These are phyloP conservation scores for Hippoglossus hippoglossus DNA, from an alignment of 2,797 vertebrate genomes.

Conservation along the genomic window DNA sequence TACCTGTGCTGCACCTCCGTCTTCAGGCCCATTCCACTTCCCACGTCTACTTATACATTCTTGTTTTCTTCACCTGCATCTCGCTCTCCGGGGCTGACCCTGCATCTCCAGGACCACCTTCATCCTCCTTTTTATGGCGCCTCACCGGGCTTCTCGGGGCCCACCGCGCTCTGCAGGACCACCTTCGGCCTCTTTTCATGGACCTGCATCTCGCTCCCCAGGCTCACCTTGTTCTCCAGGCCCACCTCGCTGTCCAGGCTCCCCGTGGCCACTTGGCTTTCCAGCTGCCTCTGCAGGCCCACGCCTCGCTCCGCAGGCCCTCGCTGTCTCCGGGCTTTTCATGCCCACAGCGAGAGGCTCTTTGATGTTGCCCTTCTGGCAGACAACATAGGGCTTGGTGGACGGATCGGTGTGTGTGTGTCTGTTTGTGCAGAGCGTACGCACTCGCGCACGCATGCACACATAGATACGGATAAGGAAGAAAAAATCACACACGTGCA, in stretches of 20 bases:
- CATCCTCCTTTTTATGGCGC: slow-evolving; percentile 55
- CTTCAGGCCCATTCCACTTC: slow-evolving; percentile 29
- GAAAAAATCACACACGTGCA: slow-evolving; percentile 42
- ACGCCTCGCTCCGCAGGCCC: slow-evolving; percentile 87
- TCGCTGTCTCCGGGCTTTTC: slow-evolving; percentile 78
- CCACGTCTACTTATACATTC: slow-evolving; percentile 27
- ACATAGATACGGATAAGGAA: slow-evolving; percentile 32
- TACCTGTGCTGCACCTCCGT: slow-evolving; percentile 3
- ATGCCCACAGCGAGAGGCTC: slow-evolving; percentile 76
- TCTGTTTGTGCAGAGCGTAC: slow-evolving; percentile 43
- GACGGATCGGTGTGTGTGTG: slow-evolving; percentile 41
- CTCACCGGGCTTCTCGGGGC: slow-evolving; percentile 48
- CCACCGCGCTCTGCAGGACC: slow-evolving; percentile 47
- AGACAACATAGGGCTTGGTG: slow-evolving; percentile 71
- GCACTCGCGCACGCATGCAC: slow-evolving; percentile 34
- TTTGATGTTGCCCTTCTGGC: slow-evolving; percentile 81
- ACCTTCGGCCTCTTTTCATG: slow-evolving; percentile 50
- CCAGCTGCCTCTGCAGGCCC: slow-evolving; percentile 62
- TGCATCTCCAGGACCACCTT: slow-evolving; percentile 52
- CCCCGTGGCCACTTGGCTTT: slow-evolving; percentile 64
- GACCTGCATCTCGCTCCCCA: slow-evolving; percentile 11
- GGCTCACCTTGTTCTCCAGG: slow-evolving; percentile 25
- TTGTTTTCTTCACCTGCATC: slow-evolving; percentile 32
- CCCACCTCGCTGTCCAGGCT: slow-evolving; percentile 41
- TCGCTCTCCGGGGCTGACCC: slow-evolving; percentile 23